Percentiles rank a stretch among this genome's conserved stretches.
These are phyloP conservation scores for Epizoanthus stellaris DNA, from an alignment of 92 coral and sea anemone species.

Conservation along the genomic window DNA sequence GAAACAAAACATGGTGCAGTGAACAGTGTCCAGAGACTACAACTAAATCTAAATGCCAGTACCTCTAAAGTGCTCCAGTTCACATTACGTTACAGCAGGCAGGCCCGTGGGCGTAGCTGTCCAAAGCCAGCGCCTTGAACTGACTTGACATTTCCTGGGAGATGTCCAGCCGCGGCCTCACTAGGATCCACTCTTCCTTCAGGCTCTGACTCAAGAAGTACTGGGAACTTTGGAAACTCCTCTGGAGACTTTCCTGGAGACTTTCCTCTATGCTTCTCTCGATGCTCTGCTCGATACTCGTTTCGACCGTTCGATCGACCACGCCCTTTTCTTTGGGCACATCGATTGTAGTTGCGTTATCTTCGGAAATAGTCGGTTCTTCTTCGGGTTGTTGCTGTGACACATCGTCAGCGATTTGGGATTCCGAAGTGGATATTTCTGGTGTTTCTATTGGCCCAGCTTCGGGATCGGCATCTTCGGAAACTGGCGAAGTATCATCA, in stretches of 20 bases:
- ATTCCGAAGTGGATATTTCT: not conserved
- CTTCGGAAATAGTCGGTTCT: not conserved
- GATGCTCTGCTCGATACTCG: slow-evolving; percentile 8
- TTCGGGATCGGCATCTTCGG: not conserved
- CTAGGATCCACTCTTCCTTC: slow-evolving; percentile 42
- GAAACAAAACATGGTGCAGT: too few relatives aligned
- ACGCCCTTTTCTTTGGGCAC: not conserved
- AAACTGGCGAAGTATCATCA: not conserved
- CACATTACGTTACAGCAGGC: slow-evolving; percentile 31
- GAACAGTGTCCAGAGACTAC: too few relatives aligned
- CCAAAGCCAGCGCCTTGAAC: slow-evolving; percentile 16
- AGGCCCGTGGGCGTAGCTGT: slow-evolving; percentile 29
- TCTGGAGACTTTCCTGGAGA: not conserved
- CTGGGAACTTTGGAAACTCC: slow-evolving; percentile 19
- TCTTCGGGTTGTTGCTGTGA: slow-evolving; percentile 3
- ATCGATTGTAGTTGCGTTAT: not conserved
- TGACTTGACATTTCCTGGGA: slow-evolving; percentile 37
- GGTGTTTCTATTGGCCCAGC: not conserved
- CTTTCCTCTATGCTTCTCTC: too few relatives aligned
- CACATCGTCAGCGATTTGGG: not conserved
- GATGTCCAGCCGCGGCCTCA: slow-evolving; percentile 31
- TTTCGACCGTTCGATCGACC: slow-evolving; percentile 15
- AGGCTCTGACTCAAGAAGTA: slow-evolving; percentile 16
- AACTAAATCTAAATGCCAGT: not conserved
- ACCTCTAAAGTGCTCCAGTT: slow-evolving; percentile 19